Base-by-base conservation (phyloP, 2,797 vertebrate genomes). In the Petrocephalus sullivani region DNA sequence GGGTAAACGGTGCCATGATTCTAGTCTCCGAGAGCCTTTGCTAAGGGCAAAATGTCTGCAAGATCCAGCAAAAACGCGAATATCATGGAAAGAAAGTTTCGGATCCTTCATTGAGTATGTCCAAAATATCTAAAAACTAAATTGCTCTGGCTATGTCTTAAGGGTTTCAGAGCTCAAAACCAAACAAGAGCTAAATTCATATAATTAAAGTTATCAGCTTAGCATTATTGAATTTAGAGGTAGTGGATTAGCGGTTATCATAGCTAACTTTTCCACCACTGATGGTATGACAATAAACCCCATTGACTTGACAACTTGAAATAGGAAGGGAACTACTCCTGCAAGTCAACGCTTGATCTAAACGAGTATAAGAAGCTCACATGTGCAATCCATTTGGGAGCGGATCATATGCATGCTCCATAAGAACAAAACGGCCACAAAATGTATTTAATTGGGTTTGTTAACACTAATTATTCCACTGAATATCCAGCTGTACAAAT, bases 401-500 rank as follows among this genome's bases (percentile, higher is more conserved):
- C 67, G 0, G 3, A 41, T 14, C 9, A 16, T 28, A 41, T 1
- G 37, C 16, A 9, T 14, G 37, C 16, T n/a, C 37, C 71, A 6
- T n/a, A n/a, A 3, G 5, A 21, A n/a, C 81, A 46, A 41, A 41
- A 41, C n/a, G 4, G 9, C n/a, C 21, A 49, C 41, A 54, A 12
- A 14, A 23, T 0, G 1, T 1, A 23, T 4, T 51, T 51, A n/a
- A 19, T 53, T 83, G 81, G 16, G 14, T 23, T 60, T 19, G n/a
- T 60, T 86, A 58, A 58, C 33, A 19, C 6, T 37, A 86, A 86
- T 19, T n/a, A 28, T 16, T 41, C 56, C 33, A n/a, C 5, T 21
- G 53, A 58, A 57, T 37, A 57, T 37, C 28, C 84, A 86, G 84
- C 84, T 60, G 84, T 58, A 41, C 12, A 86, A 86, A 86, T 16